Evolutionary conservation across 2,888 invertebrate species (phyloP), one percentile per base, ranked within the genome.

Genomic region (Thereva nobilitata): DNA sequence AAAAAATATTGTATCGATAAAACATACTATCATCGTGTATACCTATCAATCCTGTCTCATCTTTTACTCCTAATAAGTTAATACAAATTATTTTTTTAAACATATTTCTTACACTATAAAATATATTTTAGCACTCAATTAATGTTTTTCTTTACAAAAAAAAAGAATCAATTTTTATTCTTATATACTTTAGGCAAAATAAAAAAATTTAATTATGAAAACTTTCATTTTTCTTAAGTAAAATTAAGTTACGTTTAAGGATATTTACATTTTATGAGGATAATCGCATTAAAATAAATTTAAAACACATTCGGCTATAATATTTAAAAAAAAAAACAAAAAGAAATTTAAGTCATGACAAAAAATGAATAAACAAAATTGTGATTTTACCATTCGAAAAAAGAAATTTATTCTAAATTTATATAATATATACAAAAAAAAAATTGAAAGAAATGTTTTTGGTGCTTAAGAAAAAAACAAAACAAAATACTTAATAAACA

Each of bases 361-460:
- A 64, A 65, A 59, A 59, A 59, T 61, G 23, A 23, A 23, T 23
- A 23, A 23, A 23, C 23, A 23, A 23, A 23, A 23, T 59, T 68
- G 68, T 68, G 68, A 68, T 68, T 54, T 50, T 61, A 10, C 40
- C 23, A 23, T 23, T 23, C 23, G 23, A 23, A 23, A 23, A 50
- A 23, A 23, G 2, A 50, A n/a, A 34, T 59, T 63, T 64, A 68
- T 68, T 66, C 68, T 66, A 68, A 68, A 66, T 65, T 41, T 35
- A 63, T 52, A 9, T 47, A 55, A 55, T 23, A 23, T 64, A 64
- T 44, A 9, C 9, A 53, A 61, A 64, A 40, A 47, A 47, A 40
- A 34, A 38, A 47, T 44, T 56, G n/a, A 35, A 73, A 72, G 71
- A 73, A 75, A 75, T 75, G 76, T 74, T 75, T 79, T 77, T 78